Percentiles rank a stretch among this genome's conserved stretches.
Evolutionary conservation across 2,888 invertebrate genomes (phyloP).

Genomic region (Andrena marginata): DNA sequence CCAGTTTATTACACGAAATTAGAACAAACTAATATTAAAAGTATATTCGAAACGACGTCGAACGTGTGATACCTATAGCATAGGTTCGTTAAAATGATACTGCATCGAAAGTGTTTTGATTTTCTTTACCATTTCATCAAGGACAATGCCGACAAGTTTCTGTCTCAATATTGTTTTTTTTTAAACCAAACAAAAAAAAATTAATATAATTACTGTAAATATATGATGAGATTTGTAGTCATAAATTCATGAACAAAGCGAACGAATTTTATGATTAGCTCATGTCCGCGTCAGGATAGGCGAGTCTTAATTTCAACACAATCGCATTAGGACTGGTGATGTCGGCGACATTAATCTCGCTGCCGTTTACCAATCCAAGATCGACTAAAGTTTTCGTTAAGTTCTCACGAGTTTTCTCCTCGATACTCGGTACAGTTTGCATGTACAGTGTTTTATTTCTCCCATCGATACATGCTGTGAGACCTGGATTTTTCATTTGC

Average conservation of each 20-base stretch:
- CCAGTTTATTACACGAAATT: conserved; percentile 42
- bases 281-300: conserved; percentile 78
- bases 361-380: conserved; percentile 93
- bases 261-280: conserved; percentile 44
- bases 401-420: conserved; percentile 95
- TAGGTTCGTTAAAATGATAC: conserved; percentile 13
- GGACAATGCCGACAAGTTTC: conserved; percentile 26
- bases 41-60: conserved; percentile 40
- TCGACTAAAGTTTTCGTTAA: conserved; percentile 94
- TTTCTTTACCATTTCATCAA: conserved; percentile 39
- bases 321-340: conserved; percentile 94
- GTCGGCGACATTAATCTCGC: conserved; percentile 96
- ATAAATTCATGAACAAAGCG: conserved; percentile 45
- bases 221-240: conserved; percentile 37
- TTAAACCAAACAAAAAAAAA: conserved; percentile 9
- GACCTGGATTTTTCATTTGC: conserved; percentile 96
- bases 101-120: conserved; percentile 28
- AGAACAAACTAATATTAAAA: conserved; percentile 45
- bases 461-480: conserved; percentile 93
- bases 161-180: conserved; percentile 22
- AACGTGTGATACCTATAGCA: conserved; percentile 41
- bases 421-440: conserved; percentile 96
- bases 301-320: conserved; percentile 90
- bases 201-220: conserved; percentile 59
- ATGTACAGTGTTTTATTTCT: conserved; percentile 97